These are phyloP conservation scores for Zoroaster sp. DNA, from an alignment of 53 echinoderm and acorn worm species.

Conservation along the genomic window DNA sequence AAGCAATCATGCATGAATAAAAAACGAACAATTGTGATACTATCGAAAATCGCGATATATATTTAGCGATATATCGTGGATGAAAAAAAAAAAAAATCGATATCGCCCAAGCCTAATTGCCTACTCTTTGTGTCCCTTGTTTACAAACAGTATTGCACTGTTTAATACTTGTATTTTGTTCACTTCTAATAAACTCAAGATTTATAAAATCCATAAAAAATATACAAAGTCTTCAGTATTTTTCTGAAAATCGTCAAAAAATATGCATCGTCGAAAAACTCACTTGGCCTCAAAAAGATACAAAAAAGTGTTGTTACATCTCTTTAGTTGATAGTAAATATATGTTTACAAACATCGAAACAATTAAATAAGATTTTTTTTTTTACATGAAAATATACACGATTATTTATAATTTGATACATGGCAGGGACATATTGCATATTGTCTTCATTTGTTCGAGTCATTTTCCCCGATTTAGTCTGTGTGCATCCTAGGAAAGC, in stretches of 20 bases:
- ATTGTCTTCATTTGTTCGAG: not conserved
- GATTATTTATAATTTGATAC: not conserved
- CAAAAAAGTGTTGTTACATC: not conserved
- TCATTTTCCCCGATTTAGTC: not conserved
- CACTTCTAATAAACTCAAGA: no score
- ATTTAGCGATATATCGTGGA: not conserved
- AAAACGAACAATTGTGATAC: no score
- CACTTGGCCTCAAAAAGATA: not conserved
- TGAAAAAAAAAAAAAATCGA: not conserved
- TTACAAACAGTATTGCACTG: not conserved
- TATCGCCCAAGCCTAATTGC: not conserved
- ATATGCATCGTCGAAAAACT: not conserved
- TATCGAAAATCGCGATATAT: not conserved
- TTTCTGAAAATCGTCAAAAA: not conserved
- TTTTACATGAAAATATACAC: constrained; percentile 29
- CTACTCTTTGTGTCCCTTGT: not conserved
- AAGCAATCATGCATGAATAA: no score
- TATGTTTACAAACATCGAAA: not conserved
- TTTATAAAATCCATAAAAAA: not conserved
- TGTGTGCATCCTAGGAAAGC: constrained; percentile 11
- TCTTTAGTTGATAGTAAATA: not conserved
- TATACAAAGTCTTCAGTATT: not conserved
- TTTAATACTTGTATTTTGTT: not conserved
- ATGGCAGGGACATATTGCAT: constrained; percentile 34
- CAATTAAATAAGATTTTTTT: constrained; percentile 23